Percentiles rank a stretch among this genome's conserved stretches.
Evolutionary conservation across 2,888 invertebrate genomes (phyloP).

Genomic region (Osmoderma eremita): DNA sequence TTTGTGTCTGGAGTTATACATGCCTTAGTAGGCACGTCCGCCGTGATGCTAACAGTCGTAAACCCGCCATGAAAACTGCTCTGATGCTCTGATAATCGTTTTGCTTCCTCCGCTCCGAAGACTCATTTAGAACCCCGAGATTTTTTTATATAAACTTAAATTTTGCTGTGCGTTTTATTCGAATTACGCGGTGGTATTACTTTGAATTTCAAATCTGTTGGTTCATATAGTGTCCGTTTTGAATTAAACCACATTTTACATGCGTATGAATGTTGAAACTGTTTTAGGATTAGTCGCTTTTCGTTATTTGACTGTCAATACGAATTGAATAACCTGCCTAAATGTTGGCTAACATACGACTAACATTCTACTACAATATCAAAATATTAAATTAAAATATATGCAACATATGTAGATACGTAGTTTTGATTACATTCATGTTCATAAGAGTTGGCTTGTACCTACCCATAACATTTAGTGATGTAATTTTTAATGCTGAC

Average conservation of each 20-base stretch:
- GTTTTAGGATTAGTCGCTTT: neutral
- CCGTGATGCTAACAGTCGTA: conserved; percentile 52
- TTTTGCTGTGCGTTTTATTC: conserved; percentile 18
- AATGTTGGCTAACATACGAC: neutral
- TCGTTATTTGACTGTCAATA: neutral
- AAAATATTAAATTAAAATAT: too few species aligned
- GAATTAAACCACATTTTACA: neutral
- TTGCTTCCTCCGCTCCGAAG: conserved; percentile 25
- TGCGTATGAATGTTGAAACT: neutral
- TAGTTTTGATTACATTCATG: too few species aligned
- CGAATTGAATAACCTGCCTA: neutral
- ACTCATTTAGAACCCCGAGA: conserved; percentile 25
- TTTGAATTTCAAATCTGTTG: conserved; percentile 15
- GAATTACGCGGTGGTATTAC: conserved; percentile 21
- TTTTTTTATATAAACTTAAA: conserved; percentile 28
- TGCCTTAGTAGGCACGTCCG: conserved; percentile 31
- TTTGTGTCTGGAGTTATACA: conserved; percentile 24
- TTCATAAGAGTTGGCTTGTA: too few species aligned
- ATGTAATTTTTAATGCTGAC: too few species aligned
- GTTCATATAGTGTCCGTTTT: neutral
- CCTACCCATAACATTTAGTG: too few species aligned
- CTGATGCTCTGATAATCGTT: conserved; percentile 53
- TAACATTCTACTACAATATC: too few species aligned
- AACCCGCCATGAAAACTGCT: conserved; percentile 53
- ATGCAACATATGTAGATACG: too few species aligned